Percentiles rank a stretch among this genome's conserved stretches.
phyloP scores from a whole-genome alignment of 2,797 vertebrate species.

The Galago senegalensis region DNA sequence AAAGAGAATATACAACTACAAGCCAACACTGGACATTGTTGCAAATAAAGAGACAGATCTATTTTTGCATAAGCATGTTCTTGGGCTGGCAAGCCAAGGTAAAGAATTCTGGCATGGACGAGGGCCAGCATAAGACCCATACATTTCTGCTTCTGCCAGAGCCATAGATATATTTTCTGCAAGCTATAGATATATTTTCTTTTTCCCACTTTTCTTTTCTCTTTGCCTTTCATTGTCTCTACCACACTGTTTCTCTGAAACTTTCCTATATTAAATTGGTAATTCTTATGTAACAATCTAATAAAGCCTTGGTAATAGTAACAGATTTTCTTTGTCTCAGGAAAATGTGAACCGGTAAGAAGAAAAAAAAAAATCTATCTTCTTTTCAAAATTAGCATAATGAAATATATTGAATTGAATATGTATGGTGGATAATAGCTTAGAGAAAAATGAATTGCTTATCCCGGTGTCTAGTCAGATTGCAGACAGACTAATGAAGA shows the following conservation, averaged over 20 bases:
- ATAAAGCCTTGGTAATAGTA: slow-evolving; percentile 64
- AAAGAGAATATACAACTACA: neutral
- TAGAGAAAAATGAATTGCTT: slow-evolving; percentile 68
- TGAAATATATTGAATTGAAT: slow-evolving; percentile 78
- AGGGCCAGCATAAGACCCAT: neutral
- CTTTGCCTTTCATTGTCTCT: neutral
- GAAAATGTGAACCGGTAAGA: slow-evolving; percentile 66
- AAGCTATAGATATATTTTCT: neutral
- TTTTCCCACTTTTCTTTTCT: neutral
- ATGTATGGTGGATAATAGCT: slow-evolving; percentile 63
- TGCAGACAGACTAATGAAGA: slow-evolving; percentile 70
- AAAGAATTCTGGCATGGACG: neutral
- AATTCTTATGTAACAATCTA: slow-evolving; percentile 69
- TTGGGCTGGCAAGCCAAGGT: neutral
- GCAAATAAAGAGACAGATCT: neutral
- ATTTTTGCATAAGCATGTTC: neutral
- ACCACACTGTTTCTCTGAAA: slow-evolving; percentile 29
- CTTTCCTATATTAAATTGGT: slow-evolving; percentile 58
- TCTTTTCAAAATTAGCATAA: slow-evolving; percentile 78
- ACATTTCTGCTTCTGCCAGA: neutral
- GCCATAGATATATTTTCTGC: neutral
- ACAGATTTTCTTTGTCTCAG: slow-evolving; percentile 72
- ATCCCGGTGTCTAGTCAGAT: slow-evolving; percentile 64
- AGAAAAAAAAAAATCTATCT: slow-evolving; percentile 62
- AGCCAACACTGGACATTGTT: neutral